These are phyloP conservation scores for Ceratina australensis DNA, from an alignment of 1,140 invertebrate species.

Conservation along the genomic window DNA sequence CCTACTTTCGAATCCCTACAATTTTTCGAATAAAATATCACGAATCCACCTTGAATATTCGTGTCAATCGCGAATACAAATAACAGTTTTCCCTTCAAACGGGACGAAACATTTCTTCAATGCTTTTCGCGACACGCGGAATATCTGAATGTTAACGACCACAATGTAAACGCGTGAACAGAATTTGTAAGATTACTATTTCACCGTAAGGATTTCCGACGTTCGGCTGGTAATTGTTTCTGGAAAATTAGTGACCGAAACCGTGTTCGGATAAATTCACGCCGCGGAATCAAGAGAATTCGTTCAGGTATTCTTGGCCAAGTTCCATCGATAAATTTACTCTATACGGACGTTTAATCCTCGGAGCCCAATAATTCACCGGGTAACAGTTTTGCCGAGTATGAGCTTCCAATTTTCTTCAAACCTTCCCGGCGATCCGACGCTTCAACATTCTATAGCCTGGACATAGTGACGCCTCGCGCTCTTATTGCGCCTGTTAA, in stretches of 20 bases:
- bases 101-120: too few species aligned
- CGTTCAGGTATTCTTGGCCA: conserved; percentile 34
- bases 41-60: too few species aligned
- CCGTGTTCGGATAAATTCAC: conserved; percentile 23
- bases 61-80: too few species aligned
- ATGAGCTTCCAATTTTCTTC: conserved; percentile 42
- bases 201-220: background rate
- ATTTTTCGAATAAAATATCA: too few species aligned
- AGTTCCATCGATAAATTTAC: conserved; percentile 34
- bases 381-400: conserved; percentile 23
- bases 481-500: background rate
- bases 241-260: background rate
- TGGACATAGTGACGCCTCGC: background rate
- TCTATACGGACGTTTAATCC: conserved; percentile 36
- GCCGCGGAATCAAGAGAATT: conserved; percentile 34
- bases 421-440: background rate
- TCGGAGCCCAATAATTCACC: conserved; percentile 40
- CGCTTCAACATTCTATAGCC: conserved; percentile 20
- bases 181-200: too few species aligned
- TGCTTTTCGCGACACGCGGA: too few species aligned
- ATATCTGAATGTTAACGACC: too few species aligned
- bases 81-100: too few species aligned
- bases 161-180: too few species aligned
- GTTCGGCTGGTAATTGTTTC: background rate
- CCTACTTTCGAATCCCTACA: too few species aligned